phyloP scores from a whole-genome alignment of 2,888 invertebrate genomes.

The Lasioglossum oenotherae region DNA sequence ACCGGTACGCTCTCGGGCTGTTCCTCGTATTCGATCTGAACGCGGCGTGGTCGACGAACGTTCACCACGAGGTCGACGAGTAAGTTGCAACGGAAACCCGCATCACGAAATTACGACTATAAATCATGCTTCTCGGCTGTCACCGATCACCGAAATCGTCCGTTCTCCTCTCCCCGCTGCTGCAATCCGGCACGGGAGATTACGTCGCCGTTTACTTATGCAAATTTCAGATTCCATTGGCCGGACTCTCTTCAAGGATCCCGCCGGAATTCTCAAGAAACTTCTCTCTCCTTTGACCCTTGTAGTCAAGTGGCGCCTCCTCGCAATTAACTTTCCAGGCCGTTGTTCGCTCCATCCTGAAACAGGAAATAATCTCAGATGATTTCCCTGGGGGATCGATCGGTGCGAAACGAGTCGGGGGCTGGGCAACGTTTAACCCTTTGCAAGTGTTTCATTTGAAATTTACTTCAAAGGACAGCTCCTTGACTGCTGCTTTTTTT shows the following conservation, averaged over 20 bases:
- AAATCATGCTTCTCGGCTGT: constrained; percentile 3
- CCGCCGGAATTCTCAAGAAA: constrained; percentile 27
- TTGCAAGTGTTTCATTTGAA: no score
- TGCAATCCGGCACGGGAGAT: background rate
- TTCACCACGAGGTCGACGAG: background rate
- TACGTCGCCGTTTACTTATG: constrained; percentile 21
- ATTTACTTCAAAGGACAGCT: no score
- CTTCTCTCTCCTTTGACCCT: constrained; percentile 41
- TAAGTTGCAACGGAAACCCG: constrained; percentile 10
- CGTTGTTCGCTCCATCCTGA: no score
- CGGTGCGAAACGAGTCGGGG: background rate
- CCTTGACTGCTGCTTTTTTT: no score
- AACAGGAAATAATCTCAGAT: background rate
- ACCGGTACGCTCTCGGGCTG: constrained; percentile 21
- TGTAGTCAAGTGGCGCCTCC: background rate
- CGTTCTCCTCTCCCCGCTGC: background rate
- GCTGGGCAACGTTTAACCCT: constrained; percentile 28
- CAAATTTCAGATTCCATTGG: constrained; percentile 4
- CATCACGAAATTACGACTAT: constrained; percentile 28
- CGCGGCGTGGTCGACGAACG: constrained; percentile 8
- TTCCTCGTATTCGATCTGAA: constrained; percentile 24
- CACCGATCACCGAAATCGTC: background rate
- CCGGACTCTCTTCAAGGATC: constrained; percentile 43
- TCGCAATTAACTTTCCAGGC: background rate
- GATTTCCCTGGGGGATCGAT: background rate